These are phyloP conservation scores for Operophtera brumata DNA, from an alignment of 2,888 invertebrate species.

Conservation along the genomic window DNA sequence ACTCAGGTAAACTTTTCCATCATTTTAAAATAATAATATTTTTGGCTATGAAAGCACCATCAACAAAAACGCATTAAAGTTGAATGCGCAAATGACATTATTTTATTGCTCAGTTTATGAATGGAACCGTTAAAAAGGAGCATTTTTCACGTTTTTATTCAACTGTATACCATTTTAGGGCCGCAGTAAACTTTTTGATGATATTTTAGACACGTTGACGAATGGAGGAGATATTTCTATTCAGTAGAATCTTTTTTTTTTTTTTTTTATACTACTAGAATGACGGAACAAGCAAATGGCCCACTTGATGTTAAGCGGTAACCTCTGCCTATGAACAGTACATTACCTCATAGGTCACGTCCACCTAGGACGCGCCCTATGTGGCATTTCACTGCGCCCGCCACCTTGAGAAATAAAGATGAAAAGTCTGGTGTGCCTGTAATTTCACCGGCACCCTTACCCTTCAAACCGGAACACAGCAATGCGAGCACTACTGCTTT, in stretches of 20 bases:
- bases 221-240: neutral
- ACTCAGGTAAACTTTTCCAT: neutral
- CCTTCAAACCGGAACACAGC: no score
- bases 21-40: neutral
- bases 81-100: conserved; percentile 15
- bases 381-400: no score
- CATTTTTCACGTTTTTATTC: conserved; percentile 25
- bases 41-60: conserved; percentile 1
- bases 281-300: no score
- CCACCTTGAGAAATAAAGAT: no score
- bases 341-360: no score
- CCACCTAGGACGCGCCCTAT: no score
- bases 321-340: no score
- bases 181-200: conserved; percentile 24
- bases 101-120: conserved; percentile 25
- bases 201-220: conserved; percentile 18
- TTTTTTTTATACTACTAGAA: no score
- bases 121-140: conserved; percentile 22
- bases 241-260: neutral
- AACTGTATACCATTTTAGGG: conserved; percentile 22
- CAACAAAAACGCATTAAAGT: conserved; percentile 1
- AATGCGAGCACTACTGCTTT: no score
- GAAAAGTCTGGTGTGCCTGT: no score
- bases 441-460: no score
- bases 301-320: no score